phyloP scores from a whole-genome alignment of 1,140 invertebrate species.

The Chironomus tepperi region DNA sequence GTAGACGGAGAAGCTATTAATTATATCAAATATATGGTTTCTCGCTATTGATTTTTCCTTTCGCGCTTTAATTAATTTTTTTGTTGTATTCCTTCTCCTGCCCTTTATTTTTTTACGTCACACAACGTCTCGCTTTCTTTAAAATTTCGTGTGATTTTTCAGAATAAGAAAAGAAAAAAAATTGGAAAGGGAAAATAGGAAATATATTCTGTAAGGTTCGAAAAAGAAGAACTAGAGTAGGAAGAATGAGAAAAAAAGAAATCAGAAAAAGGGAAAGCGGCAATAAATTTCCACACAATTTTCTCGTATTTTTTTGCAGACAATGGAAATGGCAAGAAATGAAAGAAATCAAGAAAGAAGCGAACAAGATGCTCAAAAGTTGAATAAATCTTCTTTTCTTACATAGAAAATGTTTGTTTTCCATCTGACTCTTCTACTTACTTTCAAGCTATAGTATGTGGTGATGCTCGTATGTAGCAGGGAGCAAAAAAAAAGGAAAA shows the following conservation, averaged over 20 bases:
- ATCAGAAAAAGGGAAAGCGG: conserved; percentile 11
- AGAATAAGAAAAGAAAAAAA: neutral
- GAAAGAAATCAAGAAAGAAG: conserved; percentile 14
- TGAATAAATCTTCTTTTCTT: neutral
- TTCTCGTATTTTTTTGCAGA: neutral
- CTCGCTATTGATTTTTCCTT: conserved; percentile 8
- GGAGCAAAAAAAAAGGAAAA: conserved; percentile 7
- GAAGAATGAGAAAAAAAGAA: neutral
- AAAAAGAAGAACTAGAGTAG: neutral
- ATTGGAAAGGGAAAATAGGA: no score
- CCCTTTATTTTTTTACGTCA: neutral
- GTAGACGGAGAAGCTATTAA: neutral
- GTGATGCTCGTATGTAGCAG: neutral
- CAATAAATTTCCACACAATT: conserved; percentile 14
- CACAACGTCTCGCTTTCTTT: neutral
- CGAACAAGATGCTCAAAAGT: conserved; percentile 12
- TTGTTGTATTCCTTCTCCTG: neutral
- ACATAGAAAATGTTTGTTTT: conserved; percentile 9
- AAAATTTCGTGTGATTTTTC: neutral
- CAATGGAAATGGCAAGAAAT: neutral
- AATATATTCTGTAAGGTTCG: neutral
- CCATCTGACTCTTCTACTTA: neutral
- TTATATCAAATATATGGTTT: neutral
- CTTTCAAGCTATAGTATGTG: neutral
- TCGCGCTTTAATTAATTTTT: conserved; percentile 13